phyloP scores from a whole-genome alignment of 2,113 vertebrate genomes.

The Corythornis cristatus region DNA sequence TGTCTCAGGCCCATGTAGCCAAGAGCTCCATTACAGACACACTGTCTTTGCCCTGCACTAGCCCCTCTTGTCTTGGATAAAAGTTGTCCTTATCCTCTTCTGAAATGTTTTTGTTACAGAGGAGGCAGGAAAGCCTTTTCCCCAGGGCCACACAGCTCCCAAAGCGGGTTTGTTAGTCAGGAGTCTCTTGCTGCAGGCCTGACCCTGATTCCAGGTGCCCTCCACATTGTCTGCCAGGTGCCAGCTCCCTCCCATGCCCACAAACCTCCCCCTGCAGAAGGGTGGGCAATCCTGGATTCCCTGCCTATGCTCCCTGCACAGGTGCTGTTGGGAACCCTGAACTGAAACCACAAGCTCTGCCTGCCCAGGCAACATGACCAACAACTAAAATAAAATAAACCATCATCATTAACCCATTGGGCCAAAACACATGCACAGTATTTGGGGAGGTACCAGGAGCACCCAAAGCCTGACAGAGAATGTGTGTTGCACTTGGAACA shows the following conservation, averaged over 20 bases:
- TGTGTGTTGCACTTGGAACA: not conserved
- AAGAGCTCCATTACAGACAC: not conserved
- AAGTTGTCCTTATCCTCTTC: not conserved
- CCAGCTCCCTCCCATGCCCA: not conserved
- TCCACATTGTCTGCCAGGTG: not conserved
- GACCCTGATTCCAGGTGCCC: not conserved
- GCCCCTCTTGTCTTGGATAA: not conserved
- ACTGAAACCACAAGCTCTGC: not conserved
- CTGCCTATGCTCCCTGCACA: not conserved
- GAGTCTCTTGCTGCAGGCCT: not conserved
- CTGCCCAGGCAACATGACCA: not conserved
- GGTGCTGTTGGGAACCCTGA: not conserved
- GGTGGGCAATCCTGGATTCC: not conserved
- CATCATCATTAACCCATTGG: rapidly evolving
- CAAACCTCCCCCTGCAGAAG: not conserved
- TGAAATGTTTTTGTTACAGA: not conserved
- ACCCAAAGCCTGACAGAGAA: not conserved
- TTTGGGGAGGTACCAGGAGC: rapidly evolving
- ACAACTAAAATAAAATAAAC: not conserved
- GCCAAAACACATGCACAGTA: not conserved
- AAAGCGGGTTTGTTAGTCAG: not conserved
- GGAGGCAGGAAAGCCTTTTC: not conserved
- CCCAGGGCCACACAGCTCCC: not conserved
- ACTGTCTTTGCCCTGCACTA: not conserved
- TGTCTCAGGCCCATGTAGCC: not conserved